Conservation (phyloP, 2,888 invertebrate genomes). For the Hesperia comma region DNA sequence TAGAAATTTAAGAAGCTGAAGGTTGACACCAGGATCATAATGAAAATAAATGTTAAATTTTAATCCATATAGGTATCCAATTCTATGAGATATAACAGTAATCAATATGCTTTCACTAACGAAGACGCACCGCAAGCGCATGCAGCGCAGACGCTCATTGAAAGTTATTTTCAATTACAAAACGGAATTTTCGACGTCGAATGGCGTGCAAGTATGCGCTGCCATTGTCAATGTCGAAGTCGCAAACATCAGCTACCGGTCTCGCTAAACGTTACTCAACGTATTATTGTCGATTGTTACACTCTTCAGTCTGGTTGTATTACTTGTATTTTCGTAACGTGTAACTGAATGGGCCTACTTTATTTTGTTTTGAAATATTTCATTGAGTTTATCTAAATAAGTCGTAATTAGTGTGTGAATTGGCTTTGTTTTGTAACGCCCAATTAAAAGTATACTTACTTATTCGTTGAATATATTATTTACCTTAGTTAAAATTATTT, state of each 20-base stretch:
- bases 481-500: too few relatives aligned
- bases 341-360: slow-evolving; percentile 4
- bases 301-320: slow-evolving; percentile 12
- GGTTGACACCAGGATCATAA: too few relatives aligned
- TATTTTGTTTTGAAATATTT: slow-evolving; percentile 11
- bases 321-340: slow-evolving; percentile 3
- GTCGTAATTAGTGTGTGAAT: neutral
- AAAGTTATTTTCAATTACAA: slow-evolving; percentile 73
- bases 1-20: too few relatives aligned
- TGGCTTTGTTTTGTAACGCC: neutral
- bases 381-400: neutral
- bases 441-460: neutral
- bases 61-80: too few relatives aligned
- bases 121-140: slow-evolving; percentile 40
- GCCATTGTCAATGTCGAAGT: slow-evolving; percentile 68
- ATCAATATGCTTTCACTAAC: slow-evolving; percentile 51
- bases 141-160: slow-evolving; percentile 54
- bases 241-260: slow-evolving; percentile 37
- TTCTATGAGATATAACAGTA: neutral
- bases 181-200: slow-evolving; percentile 60
- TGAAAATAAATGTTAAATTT: too few relatives aligned
- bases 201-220: slow-evolving; percentile 67
- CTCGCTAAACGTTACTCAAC: slow-evolving; percentile 22
- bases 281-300: slow-evolving; percentile 5
- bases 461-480: too few relatives aligned